phyloP scores from a whole-genome alignment of 2,113 vertebrate genomes.

The Larimichthys crocea region DNA sequence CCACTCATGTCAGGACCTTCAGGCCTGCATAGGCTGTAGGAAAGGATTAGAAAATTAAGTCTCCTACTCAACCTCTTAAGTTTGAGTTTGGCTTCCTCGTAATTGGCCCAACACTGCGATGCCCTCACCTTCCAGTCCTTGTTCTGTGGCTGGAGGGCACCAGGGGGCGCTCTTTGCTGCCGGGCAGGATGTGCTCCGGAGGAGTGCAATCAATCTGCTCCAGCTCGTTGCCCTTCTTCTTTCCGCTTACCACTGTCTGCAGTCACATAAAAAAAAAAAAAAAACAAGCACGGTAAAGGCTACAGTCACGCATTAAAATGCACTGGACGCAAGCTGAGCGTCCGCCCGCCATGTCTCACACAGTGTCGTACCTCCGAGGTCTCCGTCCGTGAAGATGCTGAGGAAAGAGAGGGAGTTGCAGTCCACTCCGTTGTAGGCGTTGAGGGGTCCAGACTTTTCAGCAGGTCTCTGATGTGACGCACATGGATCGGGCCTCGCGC shows the following conservation, averaged over 20 bases:
- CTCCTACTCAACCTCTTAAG: background rate
- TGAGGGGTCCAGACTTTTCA: slow-evolving; percentile 97
- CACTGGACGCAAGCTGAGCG: background rate
- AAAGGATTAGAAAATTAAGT: background rate
- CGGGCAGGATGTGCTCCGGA: slow-evolving; percentile 96
- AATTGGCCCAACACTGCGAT: background rate
- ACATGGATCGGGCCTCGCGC: slow-evolving; percentile 98
- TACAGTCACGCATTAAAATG: slow-evolving; percentile 7
- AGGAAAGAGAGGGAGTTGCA: slow-evolving; percentile 98
- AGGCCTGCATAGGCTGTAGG: slow-evolving; percentile 94
- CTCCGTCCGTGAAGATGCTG: slow-evolving; percentile 96
- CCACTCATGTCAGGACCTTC: slow-evolving; percentile 99
- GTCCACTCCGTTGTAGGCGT: slow-evolving; percentile 98
- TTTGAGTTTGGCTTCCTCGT: background rate
- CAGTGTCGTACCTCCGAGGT: slow-evolving; percentile 90
- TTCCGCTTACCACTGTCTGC: slow-evolving; percentile 93
- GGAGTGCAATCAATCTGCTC: slow-evolving; percentile 99
- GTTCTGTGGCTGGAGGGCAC: slow-evolving; percentile 97
- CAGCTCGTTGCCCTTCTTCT: slow-evolving; percentile 94
- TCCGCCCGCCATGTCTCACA: background rate
- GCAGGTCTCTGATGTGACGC: slow-evolving; percentile 96
- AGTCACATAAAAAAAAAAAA: background rate
- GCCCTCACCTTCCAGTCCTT: slow-evolving; percentile 95
- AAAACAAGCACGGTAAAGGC: background rate
- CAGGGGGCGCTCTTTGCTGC: slow-evolving; percentile 95